A percentile compares a stretch with the other conserved stretches of the same genome.
phyloP scores from a whole-genome alignment of 1,140 invertebrate genomes.

The Galleria mellonella region DNA sequence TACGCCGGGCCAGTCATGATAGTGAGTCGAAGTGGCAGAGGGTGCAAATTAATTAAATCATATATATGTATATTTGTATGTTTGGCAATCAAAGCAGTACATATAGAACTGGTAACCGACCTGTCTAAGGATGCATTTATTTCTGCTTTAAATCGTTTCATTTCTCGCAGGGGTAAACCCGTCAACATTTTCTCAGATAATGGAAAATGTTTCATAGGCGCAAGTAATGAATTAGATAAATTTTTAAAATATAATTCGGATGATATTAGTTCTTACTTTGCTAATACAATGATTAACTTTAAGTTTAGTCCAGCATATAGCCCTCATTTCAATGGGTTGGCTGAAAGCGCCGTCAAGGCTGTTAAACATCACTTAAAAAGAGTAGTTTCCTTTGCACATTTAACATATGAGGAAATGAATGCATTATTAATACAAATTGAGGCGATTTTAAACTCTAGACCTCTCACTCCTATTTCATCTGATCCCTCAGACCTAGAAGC shows the following conservation, averaged over 20 bases:
- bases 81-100: slow-evolving; percentile 24
- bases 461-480: slow-evolving; percentile 7
- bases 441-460: slow-evolving; percentile 3
- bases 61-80: slow-evolving; percentile 29
- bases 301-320: slow-evolving; percentile 11
- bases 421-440: slow-evolving; percentile 4
- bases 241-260: slow-evolving; percentile 7
- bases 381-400: slow-evolving; percentile 1
- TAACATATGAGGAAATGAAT: slow-evolving; percentile 8
- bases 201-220: slow-evolving; percentile 16
- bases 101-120: slow-evolving; percentile 29
- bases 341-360: slow-evolving; percentile 12
- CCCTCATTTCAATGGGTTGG: slow-evolving; percentile 14
- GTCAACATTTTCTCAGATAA: slow-evolving; percentile 18
- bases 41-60: slow-evolving; percentile 17
- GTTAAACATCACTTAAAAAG: slow-evolving; percentile 1
- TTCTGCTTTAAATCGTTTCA: slow-evolving; percentile 18
- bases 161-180: slow-evolving; percentile 21
- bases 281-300: slow-evolving; percentile 15
- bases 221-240: slow-evolving; percentile 11
- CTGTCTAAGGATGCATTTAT: slow-evolving; percentile 18
- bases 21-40: slow-evolving; percentile 16
- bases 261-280: slow-evolving; percentile 5
- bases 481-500: slow-evolving; percentile 7
- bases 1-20: no score